Conservation (phyloP, 2,113 vertebrate genomes). For the Sceloporus tristichus region DNA sequence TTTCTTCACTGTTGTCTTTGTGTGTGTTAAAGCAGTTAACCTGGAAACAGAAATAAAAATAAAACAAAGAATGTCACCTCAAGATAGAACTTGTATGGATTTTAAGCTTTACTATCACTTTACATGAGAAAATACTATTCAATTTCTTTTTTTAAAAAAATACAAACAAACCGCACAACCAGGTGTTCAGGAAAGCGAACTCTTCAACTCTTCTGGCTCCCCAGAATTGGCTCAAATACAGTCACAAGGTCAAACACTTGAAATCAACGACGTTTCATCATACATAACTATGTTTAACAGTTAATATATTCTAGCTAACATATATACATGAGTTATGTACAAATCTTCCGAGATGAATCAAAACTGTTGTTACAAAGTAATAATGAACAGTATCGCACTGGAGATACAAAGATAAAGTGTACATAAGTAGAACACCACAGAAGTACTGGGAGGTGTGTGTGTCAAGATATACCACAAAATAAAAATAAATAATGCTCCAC, state of each 20-base stretch:
- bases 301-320: not conserved
- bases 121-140: not conserved
- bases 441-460: no score
- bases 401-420: not conserved
- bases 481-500: no score
- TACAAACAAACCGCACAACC: not conserved
- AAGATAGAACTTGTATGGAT: not conserved
- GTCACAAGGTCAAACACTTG: not conserved
- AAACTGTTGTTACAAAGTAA: not conserved
- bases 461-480: not conserved
- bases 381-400: not conserved
- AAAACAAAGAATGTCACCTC: conserved; percentile 42
- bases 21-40: conserved; percentile 41
- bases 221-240: conserved; percentile 1
- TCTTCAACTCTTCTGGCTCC: not conserved
- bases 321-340: not conserved
- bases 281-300: not conserved
- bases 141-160: not conserved
- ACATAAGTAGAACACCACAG: no score
- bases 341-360: not conserved
- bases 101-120: not conserved
- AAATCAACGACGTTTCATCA: not conserved
- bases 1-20: conserved; percentile 57
- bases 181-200: conserved; percentile 5
- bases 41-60: conserved; percentile 69